These are phyloP conservation scores for Xerus inauris DNA, from an alignment of 2,113 vertebrate genomes.

Conservation along the genomic window DNA sequence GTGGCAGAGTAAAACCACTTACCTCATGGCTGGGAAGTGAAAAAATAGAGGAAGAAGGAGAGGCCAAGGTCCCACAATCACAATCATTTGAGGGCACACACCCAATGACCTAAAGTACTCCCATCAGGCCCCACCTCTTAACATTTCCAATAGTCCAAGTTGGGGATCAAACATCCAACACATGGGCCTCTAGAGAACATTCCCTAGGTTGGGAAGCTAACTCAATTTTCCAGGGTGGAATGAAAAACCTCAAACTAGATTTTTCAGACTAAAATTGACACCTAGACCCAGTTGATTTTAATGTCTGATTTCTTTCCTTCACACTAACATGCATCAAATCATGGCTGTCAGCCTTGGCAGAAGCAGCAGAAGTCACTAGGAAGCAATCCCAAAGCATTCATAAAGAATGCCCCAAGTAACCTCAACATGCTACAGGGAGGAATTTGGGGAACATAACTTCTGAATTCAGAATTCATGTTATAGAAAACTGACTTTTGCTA, in stretches of 20 bases:
- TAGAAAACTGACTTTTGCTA: conserved; percentile 27
- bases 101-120: not conserved
- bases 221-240: not conserved
- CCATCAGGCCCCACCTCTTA: not conserved
- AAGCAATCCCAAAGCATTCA: not conserved
- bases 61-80: too few species aligned
- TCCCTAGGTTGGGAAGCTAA: not conserved
- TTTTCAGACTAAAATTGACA: conserved; percentile 22
- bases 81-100: not conserved
- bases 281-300: not conserved
- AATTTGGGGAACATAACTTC: not conserved
- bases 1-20: not conserved
- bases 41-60: not conserved
- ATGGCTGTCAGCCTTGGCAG: not conserved
- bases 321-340: not conserved
- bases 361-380: not conserved
- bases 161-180: not conserved
- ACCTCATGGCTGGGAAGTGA: not conserved
- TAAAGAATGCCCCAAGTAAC: not conserved
- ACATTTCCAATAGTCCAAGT: not conserved
- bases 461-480: not conserved
- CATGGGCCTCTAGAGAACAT: not conserved
- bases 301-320: not conserved
- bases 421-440: not conserved
- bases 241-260: not conserved